Percentiles rank a stretch among this genome's conserved stretches.
These are phyloP conservation scores for Coryphaenoides rupestris DNA, from an alignment of 2,113 vertebrate species.

Conservation along the genomic window DNA sequence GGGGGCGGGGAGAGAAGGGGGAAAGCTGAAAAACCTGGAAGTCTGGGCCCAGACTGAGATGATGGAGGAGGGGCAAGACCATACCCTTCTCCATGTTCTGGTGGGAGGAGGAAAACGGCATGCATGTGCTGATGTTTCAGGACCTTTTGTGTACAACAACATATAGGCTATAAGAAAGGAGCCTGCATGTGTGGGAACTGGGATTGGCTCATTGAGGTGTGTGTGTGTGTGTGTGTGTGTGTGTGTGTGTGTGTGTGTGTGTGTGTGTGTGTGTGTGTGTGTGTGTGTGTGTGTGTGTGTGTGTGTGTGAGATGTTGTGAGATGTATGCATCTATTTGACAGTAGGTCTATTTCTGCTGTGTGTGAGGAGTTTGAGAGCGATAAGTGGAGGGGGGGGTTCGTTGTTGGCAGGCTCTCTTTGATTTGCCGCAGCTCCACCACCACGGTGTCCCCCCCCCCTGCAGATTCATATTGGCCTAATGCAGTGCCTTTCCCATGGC, in stretches of 20 bases:
- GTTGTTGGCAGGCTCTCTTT: constrained; percentile 56
- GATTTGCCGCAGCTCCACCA: constrained; percentile 32
- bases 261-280: constrained; percentile 21
- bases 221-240: constrained; percentile 3
- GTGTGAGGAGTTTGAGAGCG: constrained; percentile 22
- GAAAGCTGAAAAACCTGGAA: too few species aligned
- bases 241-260: constrained; percentile 22
- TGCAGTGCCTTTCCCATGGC: constrained; percentile 61
- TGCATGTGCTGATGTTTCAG: too few species aligned
- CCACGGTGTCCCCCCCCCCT: constrained; percentile 46
- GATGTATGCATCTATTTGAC: not conserved
- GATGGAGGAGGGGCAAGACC: constrained; percentile 10
- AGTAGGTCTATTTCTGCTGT: not conserved
- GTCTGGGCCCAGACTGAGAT: too few species aligned
- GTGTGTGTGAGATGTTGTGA: constrained; percentile 14
- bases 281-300: constrained; percentile 16
- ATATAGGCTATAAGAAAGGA: too few species aligned
- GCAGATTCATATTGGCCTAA: constrained; percentile 62
- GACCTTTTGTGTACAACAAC: too few species aligned
- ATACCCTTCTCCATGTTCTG: constrained; percentile 6
- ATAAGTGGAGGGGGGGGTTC: constrained; percentile 40
- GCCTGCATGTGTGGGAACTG: too few species aligned
- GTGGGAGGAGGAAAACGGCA: too few species aligned
- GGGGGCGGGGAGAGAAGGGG: too few species aligned
- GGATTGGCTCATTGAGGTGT: too few species aligned